A percentile compares a stretch with the other conserved stretches of the same genome.
Conservation (phyloP, 2,113 vertebrate genomes). For the Arvicanthis niloticus region DNA sequence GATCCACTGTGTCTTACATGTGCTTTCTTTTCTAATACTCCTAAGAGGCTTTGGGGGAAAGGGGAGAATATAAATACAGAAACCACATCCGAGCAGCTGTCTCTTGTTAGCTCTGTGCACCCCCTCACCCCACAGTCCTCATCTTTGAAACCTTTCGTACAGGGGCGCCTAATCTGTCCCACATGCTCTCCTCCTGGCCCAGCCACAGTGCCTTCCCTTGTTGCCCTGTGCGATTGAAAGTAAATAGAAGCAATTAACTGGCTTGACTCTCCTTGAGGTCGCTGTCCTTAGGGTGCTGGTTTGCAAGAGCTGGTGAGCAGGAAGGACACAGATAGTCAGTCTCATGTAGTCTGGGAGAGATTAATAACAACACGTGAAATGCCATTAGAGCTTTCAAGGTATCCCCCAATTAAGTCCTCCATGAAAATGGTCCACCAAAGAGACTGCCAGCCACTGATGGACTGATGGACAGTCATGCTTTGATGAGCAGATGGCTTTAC, state of each 20-base stretch:
- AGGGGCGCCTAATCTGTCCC: conserved; percentile 90
- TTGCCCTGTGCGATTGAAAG: conserved; percentile 83
- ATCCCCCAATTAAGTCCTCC: not conserved
- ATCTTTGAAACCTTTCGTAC: conserved; percentile 84
- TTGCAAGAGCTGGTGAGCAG: conserved; percentile 76
- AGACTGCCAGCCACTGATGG: not conserved
- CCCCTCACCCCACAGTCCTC: not conserved
- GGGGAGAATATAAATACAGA: conserved; percentile 85
- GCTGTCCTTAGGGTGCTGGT: conserved; percentile 82
- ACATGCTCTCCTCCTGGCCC: conserved; percentile 83
- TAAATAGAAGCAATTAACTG: conserved; percentile 84
- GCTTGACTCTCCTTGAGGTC: conserved; percentile 84
- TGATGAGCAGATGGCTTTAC: not conserved
- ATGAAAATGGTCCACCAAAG: not conserved
- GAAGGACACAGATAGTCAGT: conserved; percentile 65
- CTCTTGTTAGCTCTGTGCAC: conserved; percentile 81
- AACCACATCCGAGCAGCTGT: conserved; percentile 88
- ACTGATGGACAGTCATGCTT: not conserved
- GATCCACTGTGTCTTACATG: conserved; percentile 38
- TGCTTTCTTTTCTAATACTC: conserved; percentile 79
- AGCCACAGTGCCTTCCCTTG: conserved; percentile 81
- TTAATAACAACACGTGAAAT: conserved; percentile 4
- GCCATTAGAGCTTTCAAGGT: not conserved
- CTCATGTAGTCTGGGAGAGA: conserved; percentile 45
- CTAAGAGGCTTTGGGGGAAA: conserved; percentile 74